phyloP scores from a whole-genome alignment of 2,113 vertebrate species.

The Gnathonemus longibarbis region DNA sequence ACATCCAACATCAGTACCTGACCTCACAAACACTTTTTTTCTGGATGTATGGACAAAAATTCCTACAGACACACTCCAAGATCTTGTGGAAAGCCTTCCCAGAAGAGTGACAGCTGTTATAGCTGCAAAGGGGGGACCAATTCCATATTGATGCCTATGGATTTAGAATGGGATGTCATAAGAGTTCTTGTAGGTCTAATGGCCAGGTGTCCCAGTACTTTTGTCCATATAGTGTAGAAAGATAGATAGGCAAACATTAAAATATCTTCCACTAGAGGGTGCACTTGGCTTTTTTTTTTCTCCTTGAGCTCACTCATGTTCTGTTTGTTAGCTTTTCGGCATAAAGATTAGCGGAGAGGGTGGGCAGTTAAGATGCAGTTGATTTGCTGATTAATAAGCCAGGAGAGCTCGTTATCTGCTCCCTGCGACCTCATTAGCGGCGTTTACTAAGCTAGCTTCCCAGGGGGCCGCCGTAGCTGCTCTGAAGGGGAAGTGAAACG shows the following conservation, averaged over 20 bases:
- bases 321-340: not conserved
- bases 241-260: not conserved
- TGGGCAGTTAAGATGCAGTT: not conserved
- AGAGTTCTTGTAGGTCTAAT: too few species aligned
- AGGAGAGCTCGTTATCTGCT: constrained; percentile 3
- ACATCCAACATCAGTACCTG: too few species aligned
- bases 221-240: not conserved
- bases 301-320: not conserved
- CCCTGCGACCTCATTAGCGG: constrained; percentile 2
- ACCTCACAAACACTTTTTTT: too few species aligned
- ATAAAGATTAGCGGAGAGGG: not conserved
- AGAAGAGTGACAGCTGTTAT: too few species aligned
- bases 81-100: not conserved
- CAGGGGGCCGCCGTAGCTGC: not conserved
- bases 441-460: not conserved
- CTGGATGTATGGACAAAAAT: too few species aligned
- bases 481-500: not conserved
- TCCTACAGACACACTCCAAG: too few species aligned
- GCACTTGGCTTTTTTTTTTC: not conserved
- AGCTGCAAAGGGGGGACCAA: too few species aligned
- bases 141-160: too few species aligned
- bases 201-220: too few species aligned
- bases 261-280: constrained; percentile 4
- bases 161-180: too few species aligned
- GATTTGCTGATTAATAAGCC: constrained; percentile 14